Evolutionary conservation across 1,140 invertebrate species (phyloP), one percentile per base, ranked within the genome.

Genomic region (Portunus trituberculatus): DNA sequence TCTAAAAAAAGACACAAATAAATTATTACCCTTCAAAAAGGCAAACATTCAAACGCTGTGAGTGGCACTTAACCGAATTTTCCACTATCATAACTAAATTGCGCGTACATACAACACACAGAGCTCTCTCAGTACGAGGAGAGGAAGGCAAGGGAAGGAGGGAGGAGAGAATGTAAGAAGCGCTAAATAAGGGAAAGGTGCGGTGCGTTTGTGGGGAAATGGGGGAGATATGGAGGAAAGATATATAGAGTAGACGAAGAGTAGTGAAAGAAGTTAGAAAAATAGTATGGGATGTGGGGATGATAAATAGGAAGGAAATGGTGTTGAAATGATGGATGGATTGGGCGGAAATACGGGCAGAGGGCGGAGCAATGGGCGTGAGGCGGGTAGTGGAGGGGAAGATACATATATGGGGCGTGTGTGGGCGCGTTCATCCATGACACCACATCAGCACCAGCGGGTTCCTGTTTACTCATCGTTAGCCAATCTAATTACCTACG

Each of bases 71-170:
- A 76, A n/a, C 25, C 67, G 2, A n/a, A n/a, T 76, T 76, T 76
- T 76, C 67, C 67, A 76, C n/a, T n/a, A 76, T 76, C n/a, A 59
- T 76, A 76, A 76, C 67, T 76, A 76, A 76, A 76, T 76, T 76
- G 25, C 4, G n/a, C 16, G 67, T n/a, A 12, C 12, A n/a, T 1
- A 59, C 67, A 2, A 25, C 67, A 1, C n/a, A 0, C 8, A 25
- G 10, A 2, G 67, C 25, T 76, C 67, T 7, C 67, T n/a, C n/a
- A 76, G 20, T 76, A n/a, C 14, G 31, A 10, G 31, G 45, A 29
- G 10, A 10, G 46, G 32, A 28, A 45, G 28, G 25, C 7, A 12
- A 29, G 76, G 92, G 67, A 82, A 20, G 76, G 59, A 32, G 76
- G 59, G 76, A 45, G 32, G 91, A 7, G 8, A 20, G 39, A 45